A percentile compares a stretch with the other conserved stretches of the same genome.
These are phyloP conservation scores for Podotricha telesiphe DNA, from an alignment of 2,888 invertebrate species.

Conservation along the genomic window DNA sequence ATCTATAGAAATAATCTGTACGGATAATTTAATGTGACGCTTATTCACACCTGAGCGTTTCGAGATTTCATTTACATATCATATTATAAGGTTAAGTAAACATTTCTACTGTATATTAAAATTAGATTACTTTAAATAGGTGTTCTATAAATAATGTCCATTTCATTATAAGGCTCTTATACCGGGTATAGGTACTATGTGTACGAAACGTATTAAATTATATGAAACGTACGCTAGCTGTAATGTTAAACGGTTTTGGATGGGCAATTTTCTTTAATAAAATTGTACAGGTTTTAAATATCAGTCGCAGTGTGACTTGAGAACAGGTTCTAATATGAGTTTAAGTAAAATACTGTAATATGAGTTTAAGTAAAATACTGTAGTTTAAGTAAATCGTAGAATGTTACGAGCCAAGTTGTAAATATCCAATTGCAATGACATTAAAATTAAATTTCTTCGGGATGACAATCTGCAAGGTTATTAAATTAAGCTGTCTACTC, in stretches of 20 bases:
- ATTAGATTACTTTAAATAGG: conserved; percentile 11
- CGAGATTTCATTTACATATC: conserved; percentile 10
- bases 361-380: conserved; percentile 11
- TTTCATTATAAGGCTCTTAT: conserved; percentile 1
- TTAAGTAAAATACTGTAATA: conserved; percentile 19
- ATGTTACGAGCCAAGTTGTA: conserved; percentile 16
- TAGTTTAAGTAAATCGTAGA: conserved; percentile 20
- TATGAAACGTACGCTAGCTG: not conserved
- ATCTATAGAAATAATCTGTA: conserved; percentile 22
- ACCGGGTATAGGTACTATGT: not conserved
- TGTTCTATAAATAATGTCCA: not conserved
- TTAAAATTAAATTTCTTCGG: conserved; percentile 11
- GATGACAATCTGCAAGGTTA: not conserved
- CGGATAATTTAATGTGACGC: conserved; percentile 25
- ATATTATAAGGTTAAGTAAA: conserved; percentile 19
- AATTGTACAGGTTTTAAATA: conserved; percentile 25
- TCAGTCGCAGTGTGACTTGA: conserved; percentile 17
- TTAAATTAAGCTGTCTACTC: conserved; percentile 8
- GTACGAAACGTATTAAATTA: not conserved
- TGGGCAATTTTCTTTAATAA: conserved; percentile 24
- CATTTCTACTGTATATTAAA: conserved; percentile 15
- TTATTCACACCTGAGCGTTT: conserved; percentile 9
- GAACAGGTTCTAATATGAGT: conserved; percentile 23
- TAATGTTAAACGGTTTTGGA: conserved; percentile 25
- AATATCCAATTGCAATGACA: conserved; percentile 12